These are phyloP conservation scores for Ophion slaviceki DNA, from an alignment of 2,888 invertebrate species.

Conservation along the genomic window DNA sequence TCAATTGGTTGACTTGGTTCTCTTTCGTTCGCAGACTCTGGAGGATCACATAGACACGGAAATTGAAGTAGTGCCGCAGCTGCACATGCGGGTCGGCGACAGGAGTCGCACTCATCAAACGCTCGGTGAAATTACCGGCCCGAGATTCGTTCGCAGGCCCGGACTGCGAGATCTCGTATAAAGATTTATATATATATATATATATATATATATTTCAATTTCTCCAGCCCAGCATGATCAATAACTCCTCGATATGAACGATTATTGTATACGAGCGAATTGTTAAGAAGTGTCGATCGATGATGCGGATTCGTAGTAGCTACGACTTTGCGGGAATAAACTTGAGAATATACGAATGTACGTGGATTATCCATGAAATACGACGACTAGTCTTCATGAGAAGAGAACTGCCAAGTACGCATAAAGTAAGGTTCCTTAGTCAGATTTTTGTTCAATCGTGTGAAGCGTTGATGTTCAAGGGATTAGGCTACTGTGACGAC, in stretches of 20 bases:
- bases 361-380: not conserved
- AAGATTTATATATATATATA: not conserved
- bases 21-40: constrained; percentile 45
- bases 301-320: not conserved
- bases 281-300: not conserved
- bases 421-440: too few relatives aligned
- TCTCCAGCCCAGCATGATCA: not conserved
- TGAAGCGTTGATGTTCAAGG: not conserved
- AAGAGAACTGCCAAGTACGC: not conserved
- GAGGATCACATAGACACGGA: constrained; percentile 50
- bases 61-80: not conserved
- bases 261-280: not conserved
- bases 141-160: constrained; percentile 38
- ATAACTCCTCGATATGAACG: constrained; percentile 1
- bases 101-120: not conserved
- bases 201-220: not conserved
- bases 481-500: too few relatives aligned
- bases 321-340: constrained; percentile 23
- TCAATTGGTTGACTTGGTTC: not conserved
- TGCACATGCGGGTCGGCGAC: not conserved
- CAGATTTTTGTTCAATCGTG: not conserved
- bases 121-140: not conserved
- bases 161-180: constrained; percentile 48
- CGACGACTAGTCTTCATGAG: not conserved
- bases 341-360: not conserved